Evolutionary conservation across 2,113 vertebrate genomes (phyloP).

Genomic region (Nibea albiflora): DNA sequence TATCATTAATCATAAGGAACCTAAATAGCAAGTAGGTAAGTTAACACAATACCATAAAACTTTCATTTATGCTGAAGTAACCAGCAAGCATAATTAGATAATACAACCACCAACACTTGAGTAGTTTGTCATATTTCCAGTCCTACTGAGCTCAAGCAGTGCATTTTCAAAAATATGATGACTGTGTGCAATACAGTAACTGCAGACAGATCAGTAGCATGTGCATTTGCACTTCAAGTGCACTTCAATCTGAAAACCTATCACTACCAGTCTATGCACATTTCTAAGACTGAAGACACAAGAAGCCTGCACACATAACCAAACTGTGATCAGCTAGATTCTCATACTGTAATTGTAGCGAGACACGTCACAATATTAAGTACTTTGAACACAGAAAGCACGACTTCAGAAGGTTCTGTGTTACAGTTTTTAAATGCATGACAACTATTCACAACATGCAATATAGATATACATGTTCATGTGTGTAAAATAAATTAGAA

Average conservation of each 20-base stretch:
- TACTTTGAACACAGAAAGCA: background rate
- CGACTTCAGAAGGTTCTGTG: background rate
- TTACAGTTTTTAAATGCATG: background rate
- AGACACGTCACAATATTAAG: background rate
- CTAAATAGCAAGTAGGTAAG: background rate
- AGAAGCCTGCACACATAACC: too few species aligned
- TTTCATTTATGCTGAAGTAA: background rate
- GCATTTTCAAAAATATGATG: slow-evolving; percentile 1
- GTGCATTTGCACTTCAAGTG: background rate
- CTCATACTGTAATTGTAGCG: background rate
- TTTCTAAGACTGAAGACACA: background rate
- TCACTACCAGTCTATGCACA: background rate
- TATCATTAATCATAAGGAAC: background rate
- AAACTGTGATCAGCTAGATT: background rate
- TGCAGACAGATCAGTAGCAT: background rate
- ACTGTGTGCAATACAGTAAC: background rate
- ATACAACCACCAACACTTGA: background rate
- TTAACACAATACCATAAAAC: background rate
- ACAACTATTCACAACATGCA: background rate
- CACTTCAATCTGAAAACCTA: slow-evolving; percentile 7
- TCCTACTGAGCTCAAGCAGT: background rate
- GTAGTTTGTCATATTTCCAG: background rate
- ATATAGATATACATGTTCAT: background rate
- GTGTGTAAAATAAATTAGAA: background rate
- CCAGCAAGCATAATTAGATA: background rate